phyloP scores from a whole-genome alignment of 2,797 vertebrate species.

The Myiothlypis chrysogaster region DNA sequence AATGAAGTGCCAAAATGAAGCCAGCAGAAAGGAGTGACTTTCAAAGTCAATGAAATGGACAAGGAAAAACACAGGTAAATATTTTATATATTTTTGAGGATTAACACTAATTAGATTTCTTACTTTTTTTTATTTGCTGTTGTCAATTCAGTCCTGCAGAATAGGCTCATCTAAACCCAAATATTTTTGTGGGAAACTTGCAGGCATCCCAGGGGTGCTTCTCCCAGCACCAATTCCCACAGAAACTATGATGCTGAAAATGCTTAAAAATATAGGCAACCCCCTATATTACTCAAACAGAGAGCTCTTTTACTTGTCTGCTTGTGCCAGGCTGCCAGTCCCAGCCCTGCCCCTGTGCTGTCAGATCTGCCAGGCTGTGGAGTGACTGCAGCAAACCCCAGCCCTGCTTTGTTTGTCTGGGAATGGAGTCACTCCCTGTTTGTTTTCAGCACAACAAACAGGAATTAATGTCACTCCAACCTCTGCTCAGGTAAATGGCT shows the following conservation, averaged over 20 bases:
- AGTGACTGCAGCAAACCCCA: not conserved
- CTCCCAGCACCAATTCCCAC: too few relatives aligned
- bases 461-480: not conserved
- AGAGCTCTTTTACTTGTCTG: not conserved
- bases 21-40: not conserved
- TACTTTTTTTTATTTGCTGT: not conserved
- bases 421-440: not conserved
- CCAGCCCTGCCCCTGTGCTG: not conserved
- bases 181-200: not conserved
- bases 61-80: not conserved
- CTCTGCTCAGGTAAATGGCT: not conserved
- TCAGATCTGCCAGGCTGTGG: not conserved
- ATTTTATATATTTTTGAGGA: not conserved
- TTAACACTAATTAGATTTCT: not conserved
- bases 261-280: not conserved
- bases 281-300: not conserved
- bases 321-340: not conserved
- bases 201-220: too few relatives aligned
- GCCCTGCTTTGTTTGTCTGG: not conserved
- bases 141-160: not conserved
- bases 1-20: constrained; percentile 15
- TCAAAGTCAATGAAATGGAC: not conserved
- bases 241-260: not conserved
- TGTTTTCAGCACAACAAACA: not conserved
- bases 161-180: not conserved